Conservation (phyloP, 2,888 invertebrate genomes). For the Fragum sueziense region DNA sequence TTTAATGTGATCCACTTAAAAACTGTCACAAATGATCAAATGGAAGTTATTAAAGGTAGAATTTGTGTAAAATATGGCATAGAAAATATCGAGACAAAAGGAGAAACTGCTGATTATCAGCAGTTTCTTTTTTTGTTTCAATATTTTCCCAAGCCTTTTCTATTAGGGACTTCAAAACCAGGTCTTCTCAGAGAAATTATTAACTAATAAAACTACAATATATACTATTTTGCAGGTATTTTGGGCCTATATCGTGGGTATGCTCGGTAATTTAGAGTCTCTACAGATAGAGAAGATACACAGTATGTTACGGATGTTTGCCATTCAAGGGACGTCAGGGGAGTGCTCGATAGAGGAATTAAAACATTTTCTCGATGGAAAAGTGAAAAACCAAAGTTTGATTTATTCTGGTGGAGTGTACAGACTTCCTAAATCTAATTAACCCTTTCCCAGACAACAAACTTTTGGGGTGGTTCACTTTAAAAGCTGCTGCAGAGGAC, state of each 20-base stretch:
- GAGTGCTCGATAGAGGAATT: conserved; percentile 95
- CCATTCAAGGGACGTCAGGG: conserved; percentile 93
- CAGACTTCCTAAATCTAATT: conserved; percentile 86
- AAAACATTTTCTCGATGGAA: conserved; percentile 93
- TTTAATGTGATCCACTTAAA: too few relatives aligned
- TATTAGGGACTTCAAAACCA: too few relatives aligned
- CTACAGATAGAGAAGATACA: conserved; percentile 95
- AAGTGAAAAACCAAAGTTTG: conserved; percentile 95
- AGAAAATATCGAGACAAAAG: too few relatives aligned
- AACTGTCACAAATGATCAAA: too few relatives aligned
- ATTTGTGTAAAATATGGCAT: too few relatives aligned
- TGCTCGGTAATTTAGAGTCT: conserved; percentile 97
- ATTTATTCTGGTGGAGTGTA: conserved; percentile 93
- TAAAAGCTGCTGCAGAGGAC: neutral
- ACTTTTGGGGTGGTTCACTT: neutral
- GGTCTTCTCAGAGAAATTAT: too few relatives aligned
- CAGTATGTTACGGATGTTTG: conserved; percentile 98
- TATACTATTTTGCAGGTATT: conserved; percentile 89
- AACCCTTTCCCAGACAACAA: neutral
- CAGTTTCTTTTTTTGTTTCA: too few relatives aligned
- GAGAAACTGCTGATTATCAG: too few relatives aligned
- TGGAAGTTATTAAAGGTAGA: too few relatives aligned
- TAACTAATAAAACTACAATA: too few relatives aligned
- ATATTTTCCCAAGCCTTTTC: too few relatives aligned
- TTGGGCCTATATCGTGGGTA: conserved; percentile 98